phyloP scores from a whole-genome alignment of 2,888 invertebrate genomes.

The Volucella inflata region DNA sequence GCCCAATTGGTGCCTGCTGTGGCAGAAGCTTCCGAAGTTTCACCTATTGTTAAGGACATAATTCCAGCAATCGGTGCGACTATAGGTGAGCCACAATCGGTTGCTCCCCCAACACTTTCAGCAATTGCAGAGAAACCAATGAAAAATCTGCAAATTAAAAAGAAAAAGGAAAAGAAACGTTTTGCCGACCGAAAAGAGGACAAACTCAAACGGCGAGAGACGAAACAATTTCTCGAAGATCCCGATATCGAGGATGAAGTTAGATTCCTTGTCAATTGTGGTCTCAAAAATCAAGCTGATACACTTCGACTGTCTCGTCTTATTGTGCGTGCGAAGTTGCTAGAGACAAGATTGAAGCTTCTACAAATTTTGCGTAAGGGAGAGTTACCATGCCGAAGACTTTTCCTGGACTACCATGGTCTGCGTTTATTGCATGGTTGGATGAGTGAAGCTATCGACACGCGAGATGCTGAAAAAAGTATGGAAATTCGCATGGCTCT shows the following conservation, averaged over 20 bases:
- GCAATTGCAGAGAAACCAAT: constrained; percentile 28
- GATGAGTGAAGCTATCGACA: constrained; percentile 88
- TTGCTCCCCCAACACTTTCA: constrained; percentile 13
- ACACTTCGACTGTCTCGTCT: constrained; percentile 94
- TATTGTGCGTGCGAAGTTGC: constrained; percentile 95
- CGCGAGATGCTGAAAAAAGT: constrained; percentile 78
- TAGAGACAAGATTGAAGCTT: constrained; percentile 89
- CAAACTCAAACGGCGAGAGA: constrained; percentile 68
- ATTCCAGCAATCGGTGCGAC: not conserved
- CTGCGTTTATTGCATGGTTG: constrained; percentile 95
- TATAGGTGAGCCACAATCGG: not conserved
- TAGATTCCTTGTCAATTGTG: constrained; percentile 89
- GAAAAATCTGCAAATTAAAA: constrained; percentile 24
- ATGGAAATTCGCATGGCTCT: constrained; percentile 87
- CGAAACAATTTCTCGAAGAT: constrained; percentile 86
- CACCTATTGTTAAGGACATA: constrained; percentile 8
- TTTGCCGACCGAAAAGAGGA: constrained; percentile 67
- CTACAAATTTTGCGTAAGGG: constrained; percentile 91
- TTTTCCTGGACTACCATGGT: constrained; percentile 97
- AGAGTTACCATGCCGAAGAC: constrained; percentile 91
- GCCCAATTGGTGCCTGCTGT: constrained; percentile 19
- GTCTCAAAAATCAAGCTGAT: constrained; percentile 94
- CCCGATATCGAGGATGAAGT: constrained; percentile 93
- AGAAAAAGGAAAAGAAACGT: constrained; percentile 79
- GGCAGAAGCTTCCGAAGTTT: constrained; percentile 18